Evolutionary conservation across 2,113 vertebrate species (phyloP), one percentile per base, ranked within the genome.

Genomic region (Mormoops blainvillei): DNA sequence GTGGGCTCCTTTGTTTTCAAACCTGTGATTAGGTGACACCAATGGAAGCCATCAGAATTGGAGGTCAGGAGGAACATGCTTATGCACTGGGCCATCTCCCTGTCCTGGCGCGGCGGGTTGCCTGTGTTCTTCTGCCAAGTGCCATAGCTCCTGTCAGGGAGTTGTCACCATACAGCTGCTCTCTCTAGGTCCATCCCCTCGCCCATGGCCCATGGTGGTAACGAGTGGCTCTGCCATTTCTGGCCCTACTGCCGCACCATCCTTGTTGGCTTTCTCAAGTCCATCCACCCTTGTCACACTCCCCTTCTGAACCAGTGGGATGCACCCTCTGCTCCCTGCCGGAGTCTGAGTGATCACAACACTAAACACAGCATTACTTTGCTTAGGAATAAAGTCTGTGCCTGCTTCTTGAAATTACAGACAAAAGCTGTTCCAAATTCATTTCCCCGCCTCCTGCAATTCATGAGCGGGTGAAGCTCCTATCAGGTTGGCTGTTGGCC

Each of bases 321-420:
- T 12, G 15, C 5, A 4, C 12, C n/a, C 45, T 83, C 38, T 50
- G 31, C 4, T 65, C 33, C 84, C 33, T 92, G 84, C 80, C 74
- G 61, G 74, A 36, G 7, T 52, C 45, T 36, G 36, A 54, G 18
- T 41, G 67, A 67, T 58, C 76, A 50, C 50, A 81, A 65, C 43
- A 38, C 76, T 52, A 45, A 96, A 91, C 76, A 76, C 56, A 94
- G 63, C 6, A 5, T n/a, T 28, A 50, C 24, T 81, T 81, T 94
- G 91, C 95, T 94, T 96, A 76, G 94, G 92, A 81, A 94, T 63
- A 33, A 68, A 41, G 38, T 84, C 85, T 84, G 52, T 31, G 33
- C 50, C 61, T 96, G 76, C 28, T 81, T 94, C 38, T 90, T 95
- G 56, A 83, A 90, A 61, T 91, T 52, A 73, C 50, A 85, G 43